Conservation (phyloP, 2,888 invertebrate genomes). For the Patella caerulea region DNA sequence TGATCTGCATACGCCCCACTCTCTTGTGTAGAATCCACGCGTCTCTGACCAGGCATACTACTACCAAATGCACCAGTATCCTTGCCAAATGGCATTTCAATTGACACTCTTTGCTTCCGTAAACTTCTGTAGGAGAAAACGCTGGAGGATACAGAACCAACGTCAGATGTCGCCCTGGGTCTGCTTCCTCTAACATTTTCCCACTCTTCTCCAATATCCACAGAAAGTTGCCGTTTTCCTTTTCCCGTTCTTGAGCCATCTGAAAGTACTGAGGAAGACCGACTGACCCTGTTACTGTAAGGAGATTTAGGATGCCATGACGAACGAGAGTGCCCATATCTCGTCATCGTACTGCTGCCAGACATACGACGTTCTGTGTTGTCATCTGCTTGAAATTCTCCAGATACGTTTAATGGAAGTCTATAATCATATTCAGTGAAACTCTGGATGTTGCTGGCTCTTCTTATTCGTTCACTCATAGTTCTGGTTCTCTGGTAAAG, state of each 20-base stretch:
- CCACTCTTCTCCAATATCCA: conserved; percentile 53
- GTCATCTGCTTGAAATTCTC: background rate
- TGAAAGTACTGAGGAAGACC: conserved; percentile 13
- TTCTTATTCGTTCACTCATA: background rate
- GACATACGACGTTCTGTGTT: background rate
- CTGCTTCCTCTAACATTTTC: conserved; percentile 41
- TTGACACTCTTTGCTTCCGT: background rate
- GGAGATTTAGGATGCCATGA: conserved; percentile 16
- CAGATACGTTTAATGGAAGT: no score
- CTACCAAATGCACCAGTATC: background rate
- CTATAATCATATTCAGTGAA: no score
- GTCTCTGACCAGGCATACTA: background rate
- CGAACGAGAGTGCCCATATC: background rate
- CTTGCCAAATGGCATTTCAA: background rate
- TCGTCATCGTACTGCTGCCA: background rate
- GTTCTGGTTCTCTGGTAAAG: background rate
- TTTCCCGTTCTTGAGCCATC: conserved; percentile 7
- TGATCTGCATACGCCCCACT: background rate
- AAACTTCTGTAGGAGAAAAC: conserved; percentile 15
- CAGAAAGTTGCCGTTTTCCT: conserved; percentile 33
- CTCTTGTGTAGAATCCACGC: background rate
- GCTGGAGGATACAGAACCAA: conserved; percentile 15
- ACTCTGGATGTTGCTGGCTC: background rate
- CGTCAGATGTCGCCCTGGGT: conserved; percentile 19
- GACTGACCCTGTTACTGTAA: conserved; percentile 5